phyloP scores from a whole-genome alignment of 2,888 invertebrate species.

The Masnerella sp. region DNA sequence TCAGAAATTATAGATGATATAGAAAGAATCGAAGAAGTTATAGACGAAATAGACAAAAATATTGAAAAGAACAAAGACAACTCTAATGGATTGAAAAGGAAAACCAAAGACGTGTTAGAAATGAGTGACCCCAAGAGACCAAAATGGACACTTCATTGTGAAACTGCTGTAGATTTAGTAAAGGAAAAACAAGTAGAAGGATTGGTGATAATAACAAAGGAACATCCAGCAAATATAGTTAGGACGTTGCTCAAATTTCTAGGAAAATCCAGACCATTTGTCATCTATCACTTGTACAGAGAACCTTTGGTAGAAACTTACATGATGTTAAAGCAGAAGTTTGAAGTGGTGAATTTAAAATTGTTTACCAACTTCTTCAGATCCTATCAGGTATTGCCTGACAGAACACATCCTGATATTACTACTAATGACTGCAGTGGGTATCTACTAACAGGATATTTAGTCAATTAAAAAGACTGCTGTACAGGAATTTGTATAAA shows the following conservation, averaged over 20 bases:
- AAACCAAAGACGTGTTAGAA: constrained; percentile 65
- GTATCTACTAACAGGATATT: constrained; percentile 87
- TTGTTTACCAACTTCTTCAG: constrained; percentile 92
- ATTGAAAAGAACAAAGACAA: constrained; percentile 33
- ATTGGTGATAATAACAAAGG: constrained; percentile 88
- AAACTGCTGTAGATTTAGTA: constrained; percentile 83
- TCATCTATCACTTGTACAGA: constrained; percentile 88
- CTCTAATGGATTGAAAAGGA: constrained; percentile 63
- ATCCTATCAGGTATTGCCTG: constrained; percentile 92
- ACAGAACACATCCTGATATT: constrained; percentile 96
- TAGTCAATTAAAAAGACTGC: constrained; percentile 65
- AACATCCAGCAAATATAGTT: constrained; percentile 90
- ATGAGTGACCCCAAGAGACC: constrained; percentile 63
- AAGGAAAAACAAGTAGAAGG: constrained; percentile 83
- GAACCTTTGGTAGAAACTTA: constrained; percentile 93
- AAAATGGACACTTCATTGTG: constrained; percentile 70
- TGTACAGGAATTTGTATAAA: constrained; percentile 16
- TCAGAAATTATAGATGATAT: constrained; percentile 15
- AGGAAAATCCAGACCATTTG: constrained; percentile 89
- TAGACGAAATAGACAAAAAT: background rate
- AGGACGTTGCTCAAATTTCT: constrained; percentile 87
- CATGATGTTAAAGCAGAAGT: constrained; percentile 85
- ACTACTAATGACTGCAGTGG: constrained; percentile 94
- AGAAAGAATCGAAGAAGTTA: constrained; percentile 5
- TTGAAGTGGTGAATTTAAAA: constrained; percentile 86